Evolutionary conservation across 2,888 invertebrate species (phyloP), one percentile per base, ranked within the genome.

Genomic region (Microctonus hyperodae): DNA sequence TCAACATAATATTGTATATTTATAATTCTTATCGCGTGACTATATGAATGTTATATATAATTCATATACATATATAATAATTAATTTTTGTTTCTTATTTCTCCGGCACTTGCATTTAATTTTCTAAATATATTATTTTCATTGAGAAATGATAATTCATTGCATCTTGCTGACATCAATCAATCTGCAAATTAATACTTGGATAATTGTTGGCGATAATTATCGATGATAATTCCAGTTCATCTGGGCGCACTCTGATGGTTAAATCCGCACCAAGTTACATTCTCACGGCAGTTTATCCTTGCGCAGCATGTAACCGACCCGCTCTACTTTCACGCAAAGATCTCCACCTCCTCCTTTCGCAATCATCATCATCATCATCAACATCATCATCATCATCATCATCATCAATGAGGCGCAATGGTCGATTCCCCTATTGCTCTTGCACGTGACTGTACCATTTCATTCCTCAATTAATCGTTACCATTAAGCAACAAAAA

Each of bases 191-290:
- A 66, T 66, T 53, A 65, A 65, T 60, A 60, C 60, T 40, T 65
- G 65, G 53, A 65, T 66, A 66, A 66, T 66, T 62, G 66, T 66
- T 62, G 35, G 33, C 48, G 44, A 62, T 66, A 61, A 66, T 66
- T 62, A 61, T 56, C 31, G 48, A 56, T 66, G 56, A 61, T 66
- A 25, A 33, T 23, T 51, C 7, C 25, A 37, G 66, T 56, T 66
- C 50, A 48, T 60, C 48, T 48, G 56, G 66, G 44, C 7, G 28
- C 35, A 22, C 51, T 40, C 53, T 63, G n/a, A n/a, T n/a, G 58
- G 44, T 62, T 35, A 51, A 62, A 33, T 33, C 35, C 4, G n/a
- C n/a, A 40, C 28, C 37, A 28, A 56, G 50, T 66, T 57, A 62
- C 33, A 66, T 66, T 66, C 66, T 63, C 67, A 59, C 53, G 63